A percentile compares a stretch with the other conserved stretches of the same genome.
phyloP scores from a whole-genome alignment of 2,888 invertebrate species.

The Acronicta leporina region DNA sequence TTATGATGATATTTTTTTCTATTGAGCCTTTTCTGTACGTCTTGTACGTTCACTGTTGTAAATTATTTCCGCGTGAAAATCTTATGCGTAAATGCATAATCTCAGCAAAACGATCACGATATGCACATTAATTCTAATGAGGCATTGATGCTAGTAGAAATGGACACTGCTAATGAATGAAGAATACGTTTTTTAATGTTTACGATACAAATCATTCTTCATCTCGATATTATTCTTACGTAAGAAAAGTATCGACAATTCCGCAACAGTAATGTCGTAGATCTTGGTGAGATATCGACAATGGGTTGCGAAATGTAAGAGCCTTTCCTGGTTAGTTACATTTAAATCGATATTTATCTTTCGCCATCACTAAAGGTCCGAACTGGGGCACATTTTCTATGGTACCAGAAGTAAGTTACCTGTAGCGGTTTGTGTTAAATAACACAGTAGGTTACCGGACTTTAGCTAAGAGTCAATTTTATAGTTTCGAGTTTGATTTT shows the following conservation, averaged over 20 bases:
- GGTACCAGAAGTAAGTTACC: slow-evolving; percentile 33
- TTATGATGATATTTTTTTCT: too few species aligned
- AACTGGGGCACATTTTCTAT: slow-evolving; percentile 41
- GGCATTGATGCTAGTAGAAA: slow-evolving; percentile 11
- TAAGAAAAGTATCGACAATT: slow-evolving; percentile 56
- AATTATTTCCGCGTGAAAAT: slow-evolving; percentile 36
- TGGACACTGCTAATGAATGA: slow-evolving; percentile 20
- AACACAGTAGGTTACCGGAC: slow-evolving; percentile 20
- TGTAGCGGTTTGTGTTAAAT: slow-evolving; percentile 41
- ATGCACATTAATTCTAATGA: slow-evolving; percentile 30
- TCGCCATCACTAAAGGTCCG: slow-evolving; percentile 41
- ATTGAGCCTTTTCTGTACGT: not conserved
- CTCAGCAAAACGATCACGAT: slow-evolving; percentile 18
- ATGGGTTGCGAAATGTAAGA: slow-evolving; percentile 64
- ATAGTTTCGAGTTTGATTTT: slow-evolving; percentile 10
- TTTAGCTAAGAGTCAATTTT: slow-evolving; percentile 23
- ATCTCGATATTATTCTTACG: slow-evolving; percentile 46
- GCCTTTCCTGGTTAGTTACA: slow-evolving; percentile 67
- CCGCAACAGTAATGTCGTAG: slow-evolving; percentile 50
- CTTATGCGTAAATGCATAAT: slow-evolving; percentile 16
- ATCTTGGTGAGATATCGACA: slow-evolving; percentile 55
- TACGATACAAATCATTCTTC: slow-evolving; percentile 22
- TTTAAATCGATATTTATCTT: slow-evolving; percentile 55
- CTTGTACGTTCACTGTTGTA: not conserved
- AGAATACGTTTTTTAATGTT: slow-evolving; percentile 15